Evolutionary conservation across 2,888 invertebrate species (phyloP), one percentile per base, ranked within the genome.

Genomic region (Saturnia japonica): DNA sequence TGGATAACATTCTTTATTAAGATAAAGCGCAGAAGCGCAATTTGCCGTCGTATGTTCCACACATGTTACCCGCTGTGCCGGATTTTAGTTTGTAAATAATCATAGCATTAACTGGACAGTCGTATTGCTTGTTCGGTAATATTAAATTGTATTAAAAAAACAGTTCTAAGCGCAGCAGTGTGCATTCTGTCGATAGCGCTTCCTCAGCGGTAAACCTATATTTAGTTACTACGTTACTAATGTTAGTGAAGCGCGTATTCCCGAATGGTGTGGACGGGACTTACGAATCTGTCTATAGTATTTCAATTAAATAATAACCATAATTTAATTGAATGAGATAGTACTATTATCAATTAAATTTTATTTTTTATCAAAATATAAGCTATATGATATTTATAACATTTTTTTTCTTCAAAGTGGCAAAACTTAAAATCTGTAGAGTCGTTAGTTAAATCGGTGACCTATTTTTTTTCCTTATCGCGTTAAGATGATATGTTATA

Each of bases 271-370:
- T 51, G 28, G 67, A 16, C 68, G 47, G 19, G 68, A 19, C 11
- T 12, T 0, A 34, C 51, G 12, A 6, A 45, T 11, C 19, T 68
- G 11, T 25, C 19, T 45, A 47, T 25, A 57, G 54, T 16, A 69
- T n/a, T 22, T n/a, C 64, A 40, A 43, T 69, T 11, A 19, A 16
- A 28, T 45, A 43, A 62, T 43, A 60, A 60, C 25, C 12, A 22
- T 25, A n/a, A 43, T 43, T 75, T 77, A 80, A 54, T 78, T 60
- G 3, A 28, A 60, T 60, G 57, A 28, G 25, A 28, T 28, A 54
- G 54, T 54, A 47, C 19, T 47, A 47, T 1, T 1, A 54, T 22
- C 22, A 54, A 8, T 22, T 11, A 1, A 54, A 22, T 19, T 54
- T 54, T 54, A 54, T 22, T 11, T 54, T n/a, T 54, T 54, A 54